A percentile compares a stretch with the other conserved stretches of the same genome.
Conservation (phyloP, 2,888 invertebrate species). For the Synanthedon vespiformis region DNA sequence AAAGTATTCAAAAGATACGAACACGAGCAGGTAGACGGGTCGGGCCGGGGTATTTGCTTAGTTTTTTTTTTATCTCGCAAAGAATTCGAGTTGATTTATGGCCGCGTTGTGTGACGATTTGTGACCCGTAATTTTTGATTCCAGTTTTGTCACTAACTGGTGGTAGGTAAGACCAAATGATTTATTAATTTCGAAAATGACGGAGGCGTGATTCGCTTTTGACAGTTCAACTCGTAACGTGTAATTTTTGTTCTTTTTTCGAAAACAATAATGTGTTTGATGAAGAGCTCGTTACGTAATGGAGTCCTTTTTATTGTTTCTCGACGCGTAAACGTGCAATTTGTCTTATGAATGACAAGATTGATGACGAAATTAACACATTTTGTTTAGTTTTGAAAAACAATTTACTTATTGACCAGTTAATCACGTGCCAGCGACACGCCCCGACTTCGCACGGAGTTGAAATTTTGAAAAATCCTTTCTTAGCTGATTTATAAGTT, state of each 20-base stretch:
- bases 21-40: slow-evolving; percentile 56
- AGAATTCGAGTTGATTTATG: slow-evolving; percentile 65
- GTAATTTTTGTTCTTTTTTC: neutral
- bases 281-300: neutral
- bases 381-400: too few relatives aligned
- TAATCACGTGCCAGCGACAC: too few relatives aligned
- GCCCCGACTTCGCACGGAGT: too few relatives aligned
- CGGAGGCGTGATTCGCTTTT: slow-evolving; percentile 45
- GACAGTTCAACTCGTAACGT: slow-evolving; percentile 27
- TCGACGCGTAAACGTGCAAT: neutral
- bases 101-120: slow-evolving; percentile 60
- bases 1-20: slow-evolving; percentile 63
- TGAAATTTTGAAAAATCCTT: too few relatives aligned
- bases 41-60: slow-evolving; percentile 60
- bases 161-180: slow-evolving; percentile 32
- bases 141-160: slow-evolving; percentile 62
- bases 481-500: too few relatives aligned
- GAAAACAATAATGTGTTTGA: neutral
- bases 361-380: too few relatives aligned
- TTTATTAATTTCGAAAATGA: slow-evolving; percentile 52
- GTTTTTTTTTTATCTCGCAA: slow-evolving; percentile 55
- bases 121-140: slow-evolving; percentile 66
- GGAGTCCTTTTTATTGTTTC: neutral
- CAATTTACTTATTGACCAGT: too few relatives aligned
- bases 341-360: neutral